Base-by-base conservation (phyloP, 2,113 vertebrate species). In the Percopsis transmontana region DNA sequence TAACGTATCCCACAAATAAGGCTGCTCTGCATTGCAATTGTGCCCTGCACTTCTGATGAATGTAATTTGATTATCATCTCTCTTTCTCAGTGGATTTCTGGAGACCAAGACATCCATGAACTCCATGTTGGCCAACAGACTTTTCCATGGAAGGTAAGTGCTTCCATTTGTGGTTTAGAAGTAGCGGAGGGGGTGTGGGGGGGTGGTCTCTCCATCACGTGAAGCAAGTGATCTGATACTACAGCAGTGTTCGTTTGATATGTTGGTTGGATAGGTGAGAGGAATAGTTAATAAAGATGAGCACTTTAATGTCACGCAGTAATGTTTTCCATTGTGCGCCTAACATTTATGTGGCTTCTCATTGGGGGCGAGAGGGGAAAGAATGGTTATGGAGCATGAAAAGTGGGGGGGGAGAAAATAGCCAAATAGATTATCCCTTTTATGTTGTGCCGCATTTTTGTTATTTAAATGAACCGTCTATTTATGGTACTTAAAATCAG, bases 81-180 rank as follows among this genome's bases (percentile, higher is more conserved):
- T 74, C 62, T 81, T 70, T 84, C 64, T 79, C 80, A 93, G 92
- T 76, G 88, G 84, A 83, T 98, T 95, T 91, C 90, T 99, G 42
- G 95, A 98, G 81, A 93, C 95, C 86, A 99, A 97, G 89, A 97
- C 96, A 58, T 94, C 96, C 50, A 92, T 99, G 95, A 99, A 99
- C 84, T 94, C 93, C 81, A 96, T 97, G 96, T 78, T 99, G 91
- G 96, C 96, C 14, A 94, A 92, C 63, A 93, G 89, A 79, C 94
- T 99, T 84, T 99, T 99, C 91, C 92, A 94, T 83, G 94, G 91
- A 92, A 96, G 95, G 96, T 98, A 90, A 87, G 91, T 79, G 73
- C 81, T 91, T 90, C 84, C 85, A 89, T 70, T 81, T 24, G 51
- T 53, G 51, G 51, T 20, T 53, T 51, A 51, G 80, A 72, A 82